These are phyloP conservation scores for Choloepus didactylus DNA, from an alignment of 2,797 vertebrate species.

Conservation along the genomic window DNA sequence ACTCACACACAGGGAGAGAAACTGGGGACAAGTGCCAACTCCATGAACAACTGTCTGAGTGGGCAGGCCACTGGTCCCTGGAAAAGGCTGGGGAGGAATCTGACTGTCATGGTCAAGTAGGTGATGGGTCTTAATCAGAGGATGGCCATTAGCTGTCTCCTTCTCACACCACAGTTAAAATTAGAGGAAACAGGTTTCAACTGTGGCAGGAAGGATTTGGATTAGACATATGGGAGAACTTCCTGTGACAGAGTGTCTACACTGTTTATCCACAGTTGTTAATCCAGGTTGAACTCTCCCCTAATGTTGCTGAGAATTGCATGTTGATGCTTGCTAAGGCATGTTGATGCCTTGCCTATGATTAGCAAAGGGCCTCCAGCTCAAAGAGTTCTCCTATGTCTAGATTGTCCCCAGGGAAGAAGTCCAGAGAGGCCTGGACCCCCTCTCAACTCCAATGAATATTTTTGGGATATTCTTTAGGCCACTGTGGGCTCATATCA, in stretches of 20 bases:
- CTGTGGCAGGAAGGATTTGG: conserved; percentile 81
- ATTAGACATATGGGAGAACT: conserved; percentile 80
- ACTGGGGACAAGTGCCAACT: conserved; percentile 53
- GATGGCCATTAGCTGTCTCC: conserved; percentile 5
- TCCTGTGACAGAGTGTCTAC: conserved; percentile 76
- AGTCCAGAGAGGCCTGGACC: not conserved
- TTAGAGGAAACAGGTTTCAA: conserved; percentile 77
- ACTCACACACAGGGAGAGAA: conserved; percentile 38
- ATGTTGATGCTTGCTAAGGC: conserved; percentile 66
- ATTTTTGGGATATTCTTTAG: conserved; percentile 11
- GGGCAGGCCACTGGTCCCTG: not conserved
- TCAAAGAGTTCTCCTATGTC: conserved; percentile 25
- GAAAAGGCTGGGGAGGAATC: not conserved
- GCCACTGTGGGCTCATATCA: not conserved
- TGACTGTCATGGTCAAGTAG: conserved; percentile 54
- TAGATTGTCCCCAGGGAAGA: conserved; percentile 46
- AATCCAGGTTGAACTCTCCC: conserved; percentile 79
- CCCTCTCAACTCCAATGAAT: not conserved
- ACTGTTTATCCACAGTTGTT: conserved; percentile 33
- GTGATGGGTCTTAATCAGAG: conserved; percentile 73
- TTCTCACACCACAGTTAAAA: conserved; percentile 64
- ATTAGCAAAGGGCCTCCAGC: conserved; percentile 51
- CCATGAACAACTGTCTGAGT: conserved; percentile 55
- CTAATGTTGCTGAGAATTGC: conserved; percentile 70
- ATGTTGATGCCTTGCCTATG: not conserved